Percentiles rank a stretch among this genome's conserved stretches.
These are phyloP conservation scores for Drosophila baimaii DNA, from an alignment of 1,140 invertebrate species.

Conservation along the genomic window DNA sequence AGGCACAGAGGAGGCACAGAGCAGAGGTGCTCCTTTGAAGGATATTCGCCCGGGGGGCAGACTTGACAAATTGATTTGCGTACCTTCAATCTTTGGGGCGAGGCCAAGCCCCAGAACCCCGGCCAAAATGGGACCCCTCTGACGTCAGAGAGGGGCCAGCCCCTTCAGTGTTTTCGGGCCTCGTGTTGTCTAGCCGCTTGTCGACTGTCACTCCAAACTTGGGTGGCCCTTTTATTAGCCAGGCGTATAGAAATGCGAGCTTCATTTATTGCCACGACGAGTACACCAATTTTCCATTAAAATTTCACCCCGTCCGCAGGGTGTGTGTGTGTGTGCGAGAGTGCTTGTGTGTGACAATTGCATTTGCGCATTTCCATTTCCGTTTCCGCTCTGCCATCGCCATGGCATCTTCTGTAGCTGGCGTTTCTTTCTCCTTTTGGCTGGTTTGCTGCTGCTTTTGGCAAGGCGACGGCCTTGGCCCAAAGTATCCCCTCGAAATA, in stretches of 20 bases:
- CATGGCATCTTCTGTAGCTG: constrained; percentile 33
- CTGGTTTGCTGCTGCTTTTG: constrained; percentile 45
- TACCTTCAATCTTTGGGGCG: constrained; percentile 16
- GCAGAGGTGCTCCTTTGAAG: constrained; percentile 21
- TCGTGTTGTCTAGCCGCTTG: constrained; percentile 48
- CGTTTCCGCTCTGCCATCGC: constrained; percentile 49
- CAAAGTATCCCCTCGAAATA: not conserved
- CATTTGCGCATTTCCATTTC: constrained; percentile 71
- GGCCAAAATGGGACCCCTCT: constrained; percentile 5
- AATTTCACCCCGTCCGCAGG: constrained; percentile 48
- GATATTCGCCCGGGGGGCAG: constrained; percentile 7
- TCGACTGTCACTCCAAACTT: constrained; percentile 40
- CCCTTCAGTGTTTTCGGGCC: constrained; percentile 56
- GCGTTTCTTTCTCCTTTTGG: constrained; percentile 39
- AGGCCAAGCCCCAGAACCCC: constrained; percentile 4
- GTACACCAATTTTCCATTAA: constrained; percentile 75
- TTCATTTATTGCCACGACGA: constrained; percentile 57
- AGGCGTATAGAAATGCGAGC: constrained; percentile 52
- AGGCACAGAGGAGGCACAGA: no score
- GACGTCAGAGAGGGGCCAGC: constrained; percentile 30
- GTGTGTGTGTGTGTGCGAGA: constrained; percentile 1
- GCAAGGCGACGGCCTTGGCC: constrained; percentile 60
- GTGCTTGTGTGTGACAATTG: constrained; percentile 63
- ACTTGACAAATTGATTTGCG: constrained; percentile 34
- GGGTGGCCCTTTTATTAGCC: constrained; percentile 61